A percentile compares a stretch with the other conserved stretches of the same genome.
Evolutionary conservation across 2,113 vertebrate species (phyloP).

Genomic region (Labrus mixtus): DNA sequence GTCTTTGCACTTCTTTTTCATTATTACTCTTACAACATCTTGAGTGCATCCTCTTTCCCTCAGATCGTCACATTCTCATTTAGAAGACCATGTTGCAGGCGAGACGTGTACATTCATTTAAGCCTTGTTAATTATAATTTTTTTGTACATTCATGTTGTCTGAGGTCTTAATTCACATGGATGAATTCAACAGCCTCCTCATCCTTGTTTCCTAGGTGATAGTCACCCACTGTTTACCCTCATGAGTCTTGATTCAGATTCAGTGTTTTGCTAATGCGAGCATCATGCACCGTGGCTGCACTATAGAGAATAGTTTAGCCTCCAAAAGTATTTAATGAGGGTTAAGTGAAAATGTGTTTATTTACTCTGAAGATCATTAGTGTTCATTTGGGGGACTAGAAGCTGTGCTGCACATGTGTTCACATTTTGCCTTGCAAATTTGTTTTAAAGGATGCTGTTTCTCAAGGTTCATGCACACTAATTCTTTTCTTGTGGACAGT

Average conservation of each 20-base stretch:
- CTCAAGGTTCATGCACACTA: neutral
- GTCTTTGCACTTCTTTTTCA: conserved; percentile 28
- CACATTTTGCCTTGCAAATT: neutral
- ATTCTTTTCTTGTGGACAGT: too few species aligned
- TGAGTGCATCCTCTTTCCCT: conserved; percentile 33
- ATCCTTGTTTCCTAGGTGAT: conserved; percentile 75
- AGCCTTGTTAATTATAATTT: conserved; percentile 47
- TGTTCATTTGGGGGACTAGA: conserved; percentile 36
- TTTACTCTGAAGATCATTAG: conserved; percentile 28
- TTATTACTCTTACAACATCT: conserved; percentile 35
- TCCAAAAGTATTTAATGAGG: conserved; percentile 26
- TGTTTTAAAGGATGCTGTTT: neutral
- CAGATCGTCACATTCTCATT: conserved; percentile 42
- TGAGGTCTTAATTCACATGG: conserved; percentile 61
- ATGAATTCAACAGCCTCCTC: conserved; percentile 58
- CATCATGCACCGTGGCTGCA: conserved; percentile 27
- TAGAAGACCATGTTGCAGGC: conserved; percentile 22
- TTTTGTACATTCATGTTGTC: conserved; percentile 23
- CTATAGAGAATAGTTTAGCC: conserved; percentile 25
- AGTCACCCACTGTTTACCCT: conserved; percentile 50
- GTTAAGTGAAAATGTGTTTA: conserved; percentile 29
- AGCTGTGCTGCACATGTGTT: conserved; percentile 4
- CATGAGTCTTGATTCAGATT: conserved; percentile 47
- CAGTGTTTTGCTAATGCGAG: conserved; percentile 50
- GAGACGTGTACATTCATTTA: conserved; percentile 39